Evolutionary conservation across 2,888 invertebrate genomes (phyloP).

Genomic region (Iselma pallidipennis): DNA sequence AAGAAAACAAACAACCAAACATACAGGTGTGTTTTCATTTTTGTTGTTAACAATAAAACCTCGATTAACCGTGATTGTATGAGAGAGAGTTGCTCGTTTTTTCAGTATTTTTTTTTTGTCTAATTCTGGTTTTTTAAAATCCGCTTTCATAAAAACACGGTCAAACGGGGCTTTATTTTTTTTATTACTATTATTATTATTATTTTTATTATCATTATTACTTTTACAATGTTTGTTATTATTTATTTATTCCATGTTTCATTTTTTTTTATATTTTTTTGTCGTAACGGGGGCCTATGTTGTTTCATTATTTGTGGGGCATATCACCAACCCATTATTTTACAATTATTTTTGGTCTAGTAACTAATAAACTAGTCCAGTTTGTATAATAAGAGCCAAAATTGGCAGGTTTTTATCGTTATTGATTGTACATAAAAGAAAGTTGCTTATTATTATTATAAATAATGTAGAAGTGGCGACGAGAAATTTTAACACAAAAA

Average conservation of each 20-base stretch:
- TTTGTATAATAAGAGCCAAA: background rate
- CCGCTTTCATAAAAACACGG: too few species aligned
- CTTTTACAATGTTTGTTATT: background rate
- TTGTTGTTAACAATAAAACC: background rate
- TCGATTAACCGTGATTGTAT: background rate
- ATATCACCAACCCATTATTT: background rate
- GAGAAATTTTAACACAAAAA: constrained; percentile 5
- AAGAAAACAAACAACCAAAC: background rate
- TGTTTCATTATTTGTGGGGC: background rate
- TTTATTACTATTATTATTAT: background rate
- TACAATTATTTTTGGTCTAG: background rate
- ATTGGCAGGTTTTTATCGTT: background rate
- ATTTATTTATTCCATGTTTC: constrained; percentile 1
- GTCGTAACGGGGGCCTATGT: background rate
- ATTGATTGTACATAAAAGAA: background rate
- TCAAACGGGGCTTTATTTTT: background rate
- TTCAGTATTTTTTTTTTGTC: background rate
- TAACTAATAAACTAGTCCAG: background rate
- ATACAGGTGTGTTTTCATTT: background rate
- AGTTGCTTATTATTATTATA: background rate
- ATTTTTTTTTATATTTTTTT: background rate
- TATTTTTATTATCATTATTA: background rate
- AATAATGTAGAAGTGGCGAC: background rate
- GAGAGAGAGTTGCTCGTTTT: background rate
- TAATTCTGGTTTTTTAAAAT: too few species aligned